These are phyloP conservation scores for Coranthus polyacanthus DNA, from an alignment of 2,797 vertebrate species.

Conservation along the genomic window DNA sequence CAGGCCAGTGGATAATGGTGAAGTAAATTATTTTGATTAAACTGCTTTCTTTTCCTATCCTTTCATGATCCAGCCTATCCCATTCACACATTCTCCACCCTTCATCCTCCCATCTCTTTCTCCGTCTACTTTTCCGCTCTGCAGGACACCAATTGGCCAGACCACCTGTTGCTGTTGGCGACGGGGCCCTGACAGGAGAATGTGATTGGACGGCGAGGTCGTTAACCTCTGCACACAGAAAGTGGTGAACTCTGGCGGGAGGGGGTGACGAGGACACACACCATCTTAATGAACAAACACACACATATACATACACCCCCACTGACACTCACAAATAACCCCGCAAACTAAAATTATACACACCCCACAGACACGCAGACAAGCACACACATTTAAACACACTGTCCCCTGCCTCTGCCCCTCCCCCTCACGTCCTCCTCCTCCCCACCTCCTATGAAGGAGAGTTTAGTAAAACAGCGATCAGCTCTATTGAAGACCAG, in stretches of 20 bases:
- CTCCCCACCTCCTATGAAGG: slow-evolving; percentile 54
- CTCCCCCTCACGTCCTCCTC: slow-evolving; percentile 29
- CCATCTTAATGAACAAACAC: slow-evolving; percentile 60
- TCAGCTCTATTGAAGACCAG: slow-evolving; percentile 74
- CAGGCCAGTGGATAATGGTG: slow-evolving; percentile 25
- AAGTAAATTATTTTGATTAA: slow-evolving; percentile 46
- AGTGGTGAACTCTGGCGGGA: slow-evolving; percentile 72
- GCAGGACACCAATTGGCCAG: slow-evolving; percentile 77
- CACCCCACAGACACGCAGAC: slow-evolving; percentile 60
- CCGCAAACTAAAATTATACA: slow-evolving; percentile 60
- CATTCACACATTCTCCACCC: slow-evolving; percentile 54
- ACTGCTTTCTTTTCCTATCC: slow-evolving; percentile 11
- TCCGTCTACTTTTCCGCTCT: slow-evolving; percentile 77
- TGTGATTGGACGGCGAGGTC: slow-evolving; percentile 81
- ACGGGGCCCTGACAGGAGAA: slow-evolving; percentile 79
- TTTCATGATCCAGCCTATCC: slow-evolving; percentile 51
- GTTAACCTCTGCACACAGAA: slow-evolving; percentile 78
- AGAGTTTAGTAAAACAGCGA: slow-evolving; percentile 82
- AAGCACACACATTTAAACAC: slow-evolving; percentile 62
- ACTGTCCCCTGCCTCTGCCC: slow-evolving; percentile 16
- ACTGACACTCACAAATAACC: slow-evolving; percentile 66
- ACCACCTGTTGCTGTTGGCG: slow-evolving; percentile 84
- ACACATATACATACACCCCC: slow-evolving; percentile 45
- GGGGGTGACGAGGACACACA: slow-evolving; percentile 73
- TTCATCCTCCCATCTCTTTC: slow-evolving; percentile 64